Conservation (phyloP, 2,888 invertebrate species). For the Syrphus vitripennis region DNA sequence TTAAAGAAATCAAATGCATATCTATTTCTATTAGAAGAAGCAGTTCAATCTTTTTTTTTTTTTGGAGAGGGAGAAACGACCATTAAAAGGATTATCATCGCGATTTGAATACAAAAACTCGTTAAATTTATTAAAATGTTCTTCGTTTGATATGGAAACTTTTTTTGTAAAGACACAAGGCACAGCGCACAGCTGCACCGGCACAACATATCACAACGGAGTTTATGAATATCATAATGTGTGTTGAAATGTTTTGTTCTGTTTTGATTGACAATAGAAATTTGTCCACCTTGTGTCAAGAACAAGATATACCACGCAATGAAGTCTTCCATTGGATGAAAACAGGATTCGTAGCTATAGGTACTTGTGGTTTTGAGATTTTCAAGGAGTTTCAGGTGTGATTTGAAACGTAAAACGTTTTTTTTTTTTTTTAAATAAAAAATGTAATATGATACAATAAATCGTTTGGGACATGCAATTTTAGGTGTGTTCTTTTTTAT, state of each 20-base stretch:
- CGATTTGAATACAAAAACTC: slow-evolving; percentile 57
- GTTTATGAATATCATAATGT: slow-evolving; percentile 16
- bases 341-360: slow-evolving; percentile 49
- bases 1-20: slow-evolving; percentile 58
- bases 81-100: slow-evolving; percentile 66
- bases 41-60: slow-evolving; percentile 10
- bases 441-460: slow-evolving; percentile 12
- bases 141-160: neutral
- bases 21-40: slow-evolving; percentile 60
- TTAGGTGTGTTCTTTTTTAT: neutral
- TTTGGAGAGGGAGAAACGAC: slow-evolving; percentile 5
- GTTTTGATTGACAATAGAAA: slow-evolving; percentile 65
- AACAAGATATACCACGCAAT: neutral
- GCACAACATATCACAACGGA: no score
- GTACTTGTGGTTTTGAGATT: neutral
- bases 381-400: slow-evolving; percentile 28
- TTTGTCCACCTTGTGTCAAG: slow-evolving; percentile 33
- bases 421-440: no score
- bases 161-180: neutral
- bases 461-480: neutral
- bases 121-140: slow-evolving; percentile 60
- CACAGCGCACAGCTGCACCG: slow-evolving; percentile 12
- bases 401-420: neutral
- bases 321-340: neutral
- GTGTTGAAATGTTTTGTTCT: slow-evolving; percentile 60